Percentiles rank a stretch among this genome's conserved stretches.
Evolutionary conservation across 2,888 invertebrate genomes (phyloP).

Genomic region (Dilophus febrilis): DNA sequence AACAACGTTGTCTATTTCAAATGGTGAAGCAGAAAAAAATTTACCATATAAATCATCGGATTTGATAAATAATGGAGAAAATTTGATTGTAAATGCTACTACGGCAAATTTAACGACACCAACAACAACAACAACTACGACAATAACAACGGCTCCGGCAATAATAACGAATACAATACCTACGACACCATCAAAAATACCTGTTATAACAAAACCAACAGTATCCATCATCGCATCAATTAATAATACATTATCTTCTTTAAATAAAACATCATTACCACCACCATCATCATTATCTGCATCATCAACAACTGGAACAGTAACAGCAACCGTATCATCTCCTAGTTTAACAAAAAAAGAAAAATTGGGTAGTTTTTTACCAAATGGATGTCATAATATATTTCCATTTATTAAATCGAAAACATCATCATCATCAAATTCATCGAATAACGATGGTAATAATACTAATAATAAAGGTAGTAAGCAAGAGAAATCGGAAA

Average conservation of each 20-base stretch:
- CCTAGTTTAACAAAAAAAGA: conserved; percentile 24
- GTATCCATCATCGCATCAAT: too few species aligned
- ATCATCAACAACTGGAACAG: conserved; percentile 4
- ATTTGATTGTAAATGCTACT: too few species aligned
- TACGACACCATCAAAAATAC: conserved; percentile 3
- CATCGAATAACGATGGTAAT: too few species aligned
- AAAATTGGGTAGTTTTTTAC: conserved; percentile 28
- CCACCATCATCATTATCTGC: conserved; percentile 8
- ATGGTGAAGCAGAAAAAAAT: too few species aligned
- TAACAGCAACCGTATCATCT: conserved; percentile 9
- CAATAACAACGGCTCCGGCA: not conserved
- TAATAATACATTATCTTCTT: not conserved
- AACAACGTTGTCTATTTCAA: too few species aligned
- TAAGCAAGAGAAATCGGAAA: too few species aligned
- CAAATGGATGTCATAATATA: conserved; percentile 25
- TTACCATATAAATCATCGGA: not conserved
- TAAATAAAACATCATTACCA: conserved; percentile 5
- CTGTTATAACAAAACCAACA: not conserved
- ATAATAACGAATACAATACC: not conserved
- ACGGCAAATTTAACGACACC: too few species aligned
- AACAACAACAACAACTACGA: too few species aligned
- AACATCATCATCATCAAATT: too few species aligned
- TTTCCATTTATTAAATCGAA: conserved; percentile 26
- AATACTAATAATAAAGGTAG: too few species aligned
- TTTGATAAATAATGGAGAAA: too few species aligned